Percentiles rank a stretch among this genome's conserved stretches.
Evolutionary conservation across 2,888 invertebrate species (phyloP).

Genomic region (Tetramorium bicarinatum): DNA sequence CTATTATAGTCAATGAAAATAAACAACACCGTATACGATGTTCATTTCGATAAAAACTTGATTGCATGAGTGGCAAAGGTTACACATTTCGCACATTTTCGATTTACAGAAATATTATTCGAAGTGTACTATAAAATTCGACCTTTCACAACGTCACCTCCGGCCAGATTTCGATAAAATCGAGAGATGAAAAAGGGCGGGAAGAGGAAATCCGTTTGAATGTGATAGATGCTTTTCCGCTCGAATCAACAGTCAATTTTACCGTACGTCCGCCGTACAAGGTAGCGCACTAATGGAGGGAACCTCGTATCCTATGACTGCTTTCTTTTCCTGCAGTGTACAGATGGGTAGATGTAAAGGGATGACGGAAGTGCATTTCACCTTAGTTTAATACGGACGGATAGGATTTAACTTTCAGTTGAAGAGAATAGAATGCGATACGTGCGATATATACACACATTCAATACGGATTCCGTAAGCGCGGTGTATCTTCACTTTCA

Average conservation of each 20-base stretch:
- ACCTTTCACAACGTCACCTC: constrained; percentile 42
- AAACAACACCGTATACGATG: constrained; percentile 37
- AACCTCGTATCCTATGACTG: constrained; percentile 28
- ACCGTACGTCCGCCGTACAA: constrained; percentile 37
- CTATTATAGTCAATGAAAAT: constrained; percentile 29
- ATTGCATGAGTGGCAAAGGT: constrained; percentile 26
- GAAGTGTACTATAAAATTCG: constrained; percentile 47
- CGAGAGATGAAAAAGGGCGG: constrained; percentile 21
- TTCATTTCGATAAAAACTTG: constrained; percentile 31
- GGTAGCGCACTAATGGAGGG: constrained; percentile 52
- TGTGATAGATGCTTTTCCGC: constrained; percentile 54
- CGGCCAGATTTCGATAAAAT: constrained; percentile 40
- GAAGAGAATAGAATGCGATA: constrained; percentile 36
- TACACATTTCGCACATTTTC: constrained; percentile 2
- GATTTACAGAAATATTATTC: constrained; percentile 49
- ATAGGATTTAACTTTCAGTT: constrained; percentile 71
- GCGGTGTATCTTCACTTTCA: neutral
- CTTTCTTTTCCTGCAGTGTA: constrained; percentile 37
- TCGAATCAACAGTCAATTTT: constrained; percentile 59
- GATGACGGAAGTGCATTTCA: constrained; percentile 62
- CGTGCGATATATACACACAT: constrained; percentile 15
- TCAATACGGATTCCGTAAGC: neutral
- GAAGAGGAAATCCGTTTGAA: constrained; percentile 38
- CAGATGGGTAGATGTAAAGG: constrained; percentile 17
- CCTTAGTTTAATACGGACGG: constrained; percentile 61